Conservation (phyloP, 1,140 invertebrate genomes). For the Sesamia nonagrioides region DNA sequence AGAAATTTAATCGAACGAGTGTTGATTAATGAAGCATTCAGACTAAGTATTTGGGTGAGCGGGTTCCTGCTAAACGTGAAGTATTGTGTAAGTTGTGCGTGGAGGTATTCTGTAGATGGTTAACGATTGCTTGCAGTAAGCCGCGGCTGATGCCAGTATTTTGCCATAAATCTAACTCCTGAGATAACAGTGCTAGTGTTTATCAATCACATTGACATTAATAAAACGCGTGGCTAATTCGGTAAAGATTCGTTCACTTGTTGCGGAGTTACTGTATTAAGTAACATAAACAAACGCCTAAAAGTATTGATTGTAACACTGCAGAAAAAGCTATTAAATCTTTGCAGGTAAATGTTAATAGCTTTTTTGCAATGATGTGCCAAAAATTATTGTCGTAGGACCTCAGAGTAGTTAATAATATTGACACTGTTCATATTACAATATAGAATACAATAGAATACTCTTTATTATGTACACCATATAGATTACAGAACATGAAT, state of each 20-base stretch:
- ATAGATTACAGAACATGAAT: too few species aligned
- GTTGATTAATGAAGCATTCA: slow-evolving; percentile 46
- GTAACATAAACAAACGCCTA: slow-evolving; percentile 10
- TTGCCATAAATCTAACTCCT: slow-evolving; percentile 1
- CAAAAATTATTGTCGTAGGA: too few species aligned
- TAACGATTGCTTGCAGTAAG: background rate
- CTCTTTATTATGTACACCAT: too few species aligned
- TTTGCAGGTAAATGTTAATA: too few species aligned
- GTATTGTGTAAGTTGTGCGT: slow-evolving; percentile 23
- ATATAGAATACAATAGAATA: too few species aligned
- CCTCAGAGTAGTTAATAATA: too few species aligned
- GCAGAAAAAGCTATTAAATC: too few species aligned
- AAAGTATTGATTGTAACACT: background rate
- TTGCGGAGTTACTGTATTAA: slow-evolving; percentile 10
- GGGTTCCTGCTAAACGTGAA: background rate
- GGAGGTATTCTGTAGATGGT: slow-evolving; percentile 1
- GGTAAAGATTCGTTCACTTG: slow-evolving; percentile 7
- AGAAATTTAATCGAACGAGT: slow-evolving; percentile 24
- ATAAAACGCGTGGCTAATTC: slow-evolving; percentile 12
- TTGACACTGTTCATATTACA: too few species aligned
- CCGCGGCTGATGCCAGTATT: background rate
- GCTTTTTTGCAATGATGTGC: too few species aligned
- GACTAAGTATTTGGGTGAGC: slow-evolving; percentile 21
- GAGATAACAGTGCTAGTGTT: slow-evolving; percentile 4
- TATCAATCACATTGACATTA: background rate